Evolutionary conservation across 1,140 invertebrate species (phyloP).

Genomic region (Eumeta japonica): DNA sequence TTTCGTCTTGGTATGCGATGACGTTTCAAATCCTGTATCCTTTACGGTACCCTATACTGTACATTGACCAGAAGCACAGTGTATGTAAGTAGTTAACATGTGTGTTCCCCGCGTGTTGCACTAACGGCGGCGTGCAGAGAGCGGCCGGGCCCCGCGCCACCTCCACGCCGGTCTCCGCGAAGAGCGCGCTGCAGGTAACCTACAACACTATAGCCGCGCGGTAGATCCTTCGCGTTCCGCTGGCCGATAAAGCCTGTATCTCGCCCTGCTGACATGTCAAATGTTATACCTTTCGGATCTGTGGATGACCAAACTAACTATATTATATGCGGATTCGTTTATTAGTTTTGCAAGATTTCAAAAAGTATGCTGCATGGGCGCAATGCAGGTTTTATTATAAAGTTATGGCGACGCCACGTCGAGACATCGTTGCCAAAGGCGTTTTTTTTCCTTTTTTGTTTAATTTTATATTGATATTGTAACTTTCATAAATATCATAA

Average conservation of each 20-base stretch:
- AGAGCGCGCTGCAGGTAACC: conserved; percentile 57
- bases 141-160: conserved; percentile 48
- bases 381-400: background rate
- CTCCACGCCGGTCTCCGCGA: conserved; percentile 54
- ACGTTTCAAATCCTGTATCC: too few species aligned
- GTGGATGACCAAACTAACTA: background rate
- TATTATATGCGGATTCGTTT: background rate
- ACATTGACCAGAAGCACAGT: too few species aligned
- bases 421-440: too few species aligned
- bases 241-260: background rate
- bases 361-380: background rate
- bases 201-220: conserved; percentile 48
- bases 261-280: too few species aligned
- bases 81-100: too few species aligned
- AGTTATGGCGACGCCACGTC: too few species aligned
- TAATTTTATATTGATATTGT: conserved; percentile 17
- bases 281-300: background rate
- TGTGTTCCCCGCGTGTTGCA: conserved; percentile 47
- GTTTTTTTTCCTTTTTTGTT: conserved; percentile 16
- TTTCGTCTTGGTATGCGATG: too few species aligned
- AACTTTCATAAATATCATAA: conserved; percentile 33
- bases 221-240: conserved; percentile 18
- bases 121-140: conserved; percentile 46
- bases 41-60: too few species aligned
- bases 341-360: background rate